Conservation (phyloP, 1,140 invertebrate species). For the Aporrectodea caliginosa region DNA sequence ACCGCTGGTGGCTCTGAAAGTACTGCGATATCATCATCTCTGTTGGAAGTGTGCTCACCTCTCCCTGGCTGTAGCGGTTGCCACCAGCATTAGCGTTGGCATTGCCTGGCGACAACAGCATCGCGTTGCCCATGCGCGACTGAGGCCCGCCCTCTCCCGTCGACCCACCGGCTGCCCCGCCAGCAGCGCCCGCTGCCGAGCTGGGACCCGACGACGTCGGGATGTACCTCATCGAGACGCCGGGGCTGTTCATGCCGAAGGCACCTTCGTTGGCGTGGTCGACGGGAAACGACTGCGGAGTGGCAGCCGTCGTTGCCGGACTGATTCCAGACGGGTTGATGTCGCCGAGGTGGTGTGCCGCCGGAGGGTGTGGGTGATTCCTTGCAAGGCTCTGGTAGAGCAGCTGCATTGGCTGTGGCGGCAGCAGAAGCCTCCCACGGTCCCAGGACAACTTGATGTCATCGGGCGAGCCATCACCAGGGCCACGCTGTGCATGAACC, state of each 20-base stretch:
- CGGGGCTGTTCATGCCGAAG: background rate
- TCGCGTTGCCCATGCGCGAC: constrained; percentile 1
- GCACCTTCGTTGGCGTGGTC: background rate
- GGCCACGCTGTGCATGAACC: background rate
- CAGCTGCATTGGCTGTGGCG: constrained; percentile 17
- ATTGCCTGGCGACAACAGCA: constrained; percentile 7
- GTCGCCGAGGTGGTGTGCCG: background rate
- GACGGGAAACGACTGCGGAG: background rate
- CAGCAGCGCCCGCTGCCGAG: background rate
- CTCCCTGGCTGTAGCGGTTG: background rate
- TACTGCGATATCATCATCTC: constrained; percentile 23
- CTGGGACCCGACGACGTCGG: background rate
- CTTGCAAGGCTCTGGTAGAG: constrained; percentile 11
- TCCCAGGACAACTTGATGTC: background rate
- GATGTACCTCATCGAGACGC: background rate
- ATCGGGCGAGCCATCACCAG: background rate
- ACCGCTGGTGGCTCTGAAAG: constrained; percentile 17
- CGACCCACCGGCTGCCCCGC: background rate
- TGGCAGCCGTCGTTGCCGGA: background rate
- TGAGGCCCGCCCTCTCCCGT: background rate
- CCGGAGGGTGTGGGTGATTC: background rate
- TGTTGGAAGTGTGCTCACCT: background rate
- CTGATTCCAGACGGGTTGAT: background rate
- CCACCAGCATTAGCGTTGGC: background rate
- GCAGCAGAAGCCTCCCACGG: constrained; percentile 1